phyloP scores from a whole-genome alignment of 2,888 invertebrate genomes.

The Drosophila fulvimacula region DNA sequence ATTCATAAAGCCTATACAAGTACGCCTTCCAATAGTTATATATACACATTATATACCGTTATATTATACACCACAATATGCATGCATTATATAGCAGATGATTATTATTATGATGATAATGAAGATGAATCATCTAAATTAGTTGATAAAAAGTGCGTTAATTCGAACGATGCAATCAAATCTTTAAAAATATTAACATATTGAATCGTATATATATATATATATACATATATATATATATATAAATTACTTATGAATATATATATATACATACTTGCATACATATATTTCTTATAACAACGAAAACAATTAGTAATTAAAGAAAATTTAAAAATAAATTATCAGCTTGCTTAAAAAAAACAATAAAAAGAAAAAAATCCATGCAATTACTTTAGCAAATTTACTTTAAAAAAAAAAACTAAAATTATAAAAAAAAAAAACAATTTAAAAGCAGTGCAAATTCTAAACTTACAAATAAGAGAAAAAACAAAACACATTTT shows the following conservation, averaged over 20 bases:
- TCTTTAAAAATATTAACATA: conserved; percentile 47
- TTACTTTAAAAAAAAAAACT: conserved; percentile 58
- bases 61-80: conserved; percentile 29
- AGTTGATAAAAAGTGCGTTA: conserved; percentile 63
- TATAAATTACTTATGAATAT: conserved; percentile 9
- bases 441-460: conserved; percentile 43
- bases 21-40: conserved; percentile 75
- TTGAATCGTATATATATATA: conserved; percentile 27
- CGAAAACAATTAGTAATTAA: conserved; percentile 29
- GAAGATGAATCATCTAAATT: conserved; percentile 25
- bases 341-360: conserved; percentile 59
- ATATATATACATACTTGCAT: conserved; percentile 32
- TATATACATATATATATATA: conserved; percentile 28
- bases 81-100: conserved; percentile 25
- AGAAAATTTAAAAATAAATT: conserved; percentile 18
- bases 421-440: conserved; percentile 22
- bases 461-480: conserved; percentile 17
- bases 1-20: conserved; percentile 69
- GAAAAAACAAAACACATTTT: conserved; percentile 34
- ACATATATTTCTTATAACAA: conserved; percentile 67
- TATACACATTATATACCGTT: no score
- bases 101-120: conserved; percentile 15
- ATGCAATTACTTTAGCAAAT: conserved; percentile 73
- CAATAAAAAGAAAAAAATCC: conserved; percentile 17
- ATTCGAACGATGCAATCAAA: conserved; percentile 73